phyloP scores from a whole-genome alignment of 2,888 invertebrate species.

The Orthonychiurus folsomi region DNA sequence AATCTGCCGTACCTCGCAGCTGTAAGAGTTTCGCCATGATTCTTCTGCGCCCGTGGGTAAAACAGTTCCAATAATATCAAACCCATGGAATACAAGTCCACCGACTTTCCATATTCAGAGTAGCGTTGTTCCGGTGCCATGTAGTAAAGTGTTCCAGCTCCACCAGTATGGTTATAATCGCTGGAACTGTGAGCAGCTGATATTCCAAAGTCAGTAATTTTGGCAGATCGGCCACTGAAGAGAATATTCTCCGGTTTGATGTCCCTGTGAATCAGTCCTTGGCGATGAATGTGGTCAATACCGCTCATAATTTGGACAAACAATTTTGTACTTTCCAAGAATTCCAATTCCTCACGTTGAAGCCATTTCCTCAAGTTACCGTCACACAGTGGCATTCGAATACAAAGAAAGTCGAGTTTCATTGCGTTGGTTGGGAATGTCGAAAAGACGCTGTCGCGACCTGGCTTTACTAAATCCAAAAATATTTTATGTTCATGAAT shows the following conservation, averaged over 20 bases:
- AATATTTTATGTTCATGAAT: not conserved
- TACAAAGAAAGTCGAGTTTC: not conserved
- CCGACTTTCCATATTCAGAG: not conserved
- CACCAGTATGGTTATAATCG: not conserved
- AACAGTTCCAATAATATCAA: not conserved
- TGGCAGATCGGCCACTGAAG: not conserved
- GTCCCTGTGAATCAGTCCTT: not conserved
- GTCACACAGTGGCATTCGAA: slow-evolving; percentile 6
- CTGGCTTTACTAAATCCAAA: not conserved
- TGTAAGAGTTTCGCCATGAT: not conserved
- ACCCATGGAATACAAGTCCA: not conserved
- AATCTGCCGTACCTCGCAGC: not conserved
- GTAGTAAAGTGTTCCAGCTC: not conserved
- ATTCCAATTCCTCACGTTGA: too few species aligned
- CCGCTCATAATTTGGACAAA: not conserved
- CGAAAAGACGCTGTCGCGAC: not conserved
- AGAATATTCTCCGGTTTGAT: slow-evolving; percentile 6
- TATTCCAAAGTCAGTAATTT: slow-evolving; percentile 6
- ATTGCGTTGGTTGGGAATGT: not conserved
- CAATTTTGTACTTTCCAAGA: not conserved
- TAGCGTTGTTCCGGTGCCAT: not conserved
- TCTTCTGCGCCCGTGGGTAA: not conserved
- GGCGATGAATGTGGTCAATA: not conserved
- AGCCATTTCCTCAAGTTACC: not conserved
- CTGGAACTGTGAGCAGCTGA: not conserved